Conservation (phyloP, 2,113 vertebrate genomes). For the Lathamus discolor region DNA sequence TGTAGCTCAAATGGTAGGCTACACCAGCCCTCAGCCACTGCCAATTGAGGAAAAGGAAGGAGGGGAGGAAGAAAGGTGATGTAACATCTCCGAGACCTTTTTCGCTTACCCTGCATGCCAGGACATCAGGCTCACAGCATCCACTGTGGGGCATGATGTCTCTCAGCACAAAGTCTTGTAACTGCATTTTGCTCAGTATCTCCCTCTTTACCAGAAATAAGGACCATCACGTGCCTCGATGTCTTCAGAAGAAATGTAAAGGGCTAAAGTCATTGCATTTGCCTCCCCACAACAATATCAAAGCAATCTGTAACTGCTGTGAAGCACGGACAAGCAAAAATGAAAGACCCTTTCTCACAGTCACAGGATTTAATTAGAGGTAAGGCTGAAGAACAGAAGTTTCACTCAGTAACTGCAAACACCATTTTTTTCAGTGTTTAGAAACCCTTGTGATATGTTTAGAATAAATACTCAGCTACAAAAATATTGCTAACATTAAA, state of each 20-base stretch:
- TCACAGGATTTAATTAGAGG: not conserved
- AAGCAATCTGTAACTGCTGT: not conserved
- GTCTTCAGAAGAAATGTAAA: not conserved
- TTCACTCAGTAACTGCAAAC: not conserved
- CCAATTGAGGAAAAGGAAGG: not conserved
- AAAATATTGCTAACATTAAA: constrained; percentile 9
- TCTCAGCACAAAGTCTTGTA: not conserved
- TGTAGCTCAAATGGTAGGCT: fast-evolving
- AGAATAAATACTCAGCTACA: not conserved
- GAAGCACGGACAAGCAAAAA: not conserved
- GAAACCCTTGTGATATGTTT: not conserved
- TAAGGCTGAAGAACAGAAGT: constrained; percentile 6
- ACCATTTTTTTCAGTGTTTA: not conserved
- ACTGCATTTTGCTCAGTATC: not conserved
- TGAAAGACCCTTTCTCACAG: not conserved
- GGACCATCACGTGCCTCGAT: not conserved
- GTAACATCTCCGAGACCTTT: not conserved
- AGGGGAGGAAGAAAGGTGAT: not conserved
- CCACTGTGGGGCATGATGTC: fast-evolving
- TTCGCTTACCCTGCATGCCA: not conserved
- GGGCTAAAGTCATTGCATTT: not conserved
- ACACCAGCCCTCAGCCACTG: not conserved
- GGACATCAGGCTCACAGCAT: not conserved
- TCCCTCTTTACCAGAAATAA: not conserved
- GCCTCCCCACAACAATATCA: not conserved